Base-by-base conservation (phyloP, 1,140 invertebrate species). In the Phymastichus coffea region DNA sequence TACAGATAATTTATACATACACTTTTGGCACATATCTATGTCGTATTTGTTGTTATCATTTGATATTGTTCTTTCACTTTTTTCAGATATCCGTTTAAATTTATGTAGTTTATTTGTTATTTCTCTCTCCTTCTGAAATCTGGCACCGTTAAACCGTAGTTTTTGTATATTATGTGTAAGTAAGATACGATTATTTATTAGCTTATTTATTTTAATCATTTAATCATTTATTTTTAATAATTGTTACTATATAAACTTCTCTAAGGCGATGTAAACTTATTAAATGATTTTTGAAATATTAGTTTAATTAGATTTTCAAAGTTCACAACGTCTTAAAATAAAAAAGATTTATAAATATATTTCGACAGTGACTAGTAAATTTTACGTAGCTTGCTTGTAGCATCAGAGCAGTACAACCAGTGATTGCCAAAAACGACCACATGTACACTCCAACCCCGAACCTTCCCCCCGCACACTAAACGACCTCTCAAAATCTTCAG, bases 101-200 rank as follows among this genome's bases (percentile, higher is more conserved):
- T 66, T 67, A 70, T 72, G 66, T 74, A 71, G 40, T 74, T 72
- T 71, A 66, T 70, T 64, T 66, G 56, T 63, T n/a, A 65, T 70
- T 70, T 57, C 26, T 25, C n/a, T n/a, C n/a, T n/a, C n/a, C n/a
- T n/a, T n/a, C 44, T 55, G 23, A 38, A 51, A 44, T 17, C 23
- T 73, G 71, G 72, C 70, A 74, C 70, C 66, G 60, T 46, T 57
- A 54, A 57, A 44, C 48, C 51, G 53, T 62, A 62, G 48, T 62
- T 51, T n/a, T 43, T 57, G 15, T 49, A 40, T 52, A 33, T 12
- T 12, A 15, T 52, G 41, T 57, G 60, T 62, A 62, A 62, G 60
- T 62, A 62, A 62, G 47, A 28, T 23, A 26, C 41, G 40, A 28
- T 43, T 6, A 17, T 40, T 12, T 17, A 28, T 56, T 44, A 51